A percentile compares a stretch with the other conserved stretches of the same genome.
phyloP scores from a whole-genome alignment of 2,113 vertebrate species.

The Sterna hirundo region DNA sequence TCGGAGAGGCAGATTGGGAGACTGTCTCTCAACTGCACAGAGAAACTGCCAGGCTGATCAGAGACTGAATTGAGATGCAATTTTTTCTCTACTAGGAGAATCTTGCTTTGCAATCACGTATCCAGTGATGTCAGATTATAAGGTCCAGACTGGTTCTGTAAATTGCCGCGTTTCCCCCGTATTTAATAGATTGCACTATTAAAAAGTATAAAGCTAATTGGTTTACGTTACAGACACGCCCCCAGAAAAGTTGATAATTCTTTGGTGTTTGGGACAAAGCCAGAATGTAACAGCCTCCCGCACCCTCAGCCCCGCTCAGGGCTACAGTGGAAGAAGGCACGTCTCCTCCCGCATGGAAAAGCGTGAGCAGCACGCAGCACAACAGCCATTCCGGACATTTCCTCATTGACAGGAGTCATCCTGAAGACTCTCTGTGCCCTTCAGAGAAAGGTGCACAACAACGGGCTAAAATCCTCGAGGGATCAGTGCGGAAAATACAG shows the following conservation, averaged over 20 bases:
- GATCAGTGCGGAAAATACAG: not conserved
- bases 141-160: not conserved
- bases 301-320: not conserved
- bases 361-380: not conserved
- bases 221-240: not conserved
- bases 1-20: not conserved
- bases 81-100: not conserved
- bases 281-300: not conserved
- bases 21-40: not conserved
- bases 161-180: not conserved
- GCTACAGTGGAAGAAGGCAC: too few relatives aligned
- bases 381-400: rapidly evolving
- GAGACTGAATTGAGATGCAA: not conserved
- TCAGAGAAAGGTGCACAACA: not conserved
- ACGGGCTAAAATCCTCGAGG: not conserved
- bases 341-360: rapidly evolving
- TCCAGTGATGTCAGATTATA: not conserved
- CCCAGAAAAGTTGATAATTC: not conserved
- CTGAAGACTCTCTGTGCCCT: not conserved
- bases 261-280: not conserved
- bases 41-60: not conserved
- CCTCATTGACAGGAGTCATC: not conserved
- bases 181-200: not conserved
- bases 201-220: not conserved
- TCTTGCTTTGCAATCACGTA: rapidly evolving